Evolutionary conservation across 2,888 invertebrate genomes (phyloP), one percentile per base, ranked within the genome.

Genomic region (Amblyjoppa proteus): DNA sequence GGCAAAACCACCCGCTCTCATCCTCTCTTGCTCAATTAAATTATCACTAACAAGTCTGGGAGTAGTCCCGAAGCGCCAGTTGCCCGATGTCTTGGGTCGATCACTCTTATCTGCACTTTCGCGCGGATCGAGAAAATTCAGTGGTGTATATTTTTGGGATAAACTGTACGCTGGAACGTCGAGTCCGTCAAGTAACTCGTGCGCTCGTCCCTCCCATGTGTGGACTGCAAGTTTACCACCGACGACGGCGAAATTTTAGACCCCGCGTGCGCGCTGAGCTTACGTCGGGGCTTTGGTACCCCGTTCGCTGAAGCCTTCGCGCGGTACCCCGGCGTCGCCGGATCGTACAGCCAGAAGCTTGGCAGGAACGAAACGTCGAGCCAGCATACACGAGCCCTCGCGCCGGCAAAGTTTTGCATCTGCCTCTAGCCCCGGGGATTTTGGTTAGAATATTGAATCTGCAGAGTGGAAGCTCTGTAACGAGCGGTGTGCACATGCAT

Each of bases 391-490:
- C 77, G 69, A 51, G 45, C 56, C 78, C 89, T 83, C 89, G 88
- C 89, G 90, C 92, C 89, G 91, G 89, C 91, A 91, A 94, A 94
- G 91, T 94, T 93, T 93, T 92, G 92, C 91, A 89, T 90, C 89
- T 82, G 88, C 88, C 89, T 78, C 91, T 93, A 92, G 93, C 94
- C 93, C 93, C 91, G 91, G 93, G 93, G 94, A 93, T 94, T 93
- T 94, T 93, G 93, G 94, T 93, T 94, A 92, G 94, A 93, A 94
- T 94, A 94, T 94, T 94, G 93, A 94, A 94, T 94, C 93, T 92
- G 91, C 92, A 89, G 90, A 90, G 91, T 91, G 89, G 92, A 92
- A 92, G 92, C 91, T 91, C 92, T 93, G 93, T 93, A 93, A 93
- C 93, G 92, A 93, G 92, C 92, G 89, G 84, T 31, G n/a, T 88